Conservation (phyloP, 2,113 vertebrate genomes). For the Ailurus styani region DNA sequence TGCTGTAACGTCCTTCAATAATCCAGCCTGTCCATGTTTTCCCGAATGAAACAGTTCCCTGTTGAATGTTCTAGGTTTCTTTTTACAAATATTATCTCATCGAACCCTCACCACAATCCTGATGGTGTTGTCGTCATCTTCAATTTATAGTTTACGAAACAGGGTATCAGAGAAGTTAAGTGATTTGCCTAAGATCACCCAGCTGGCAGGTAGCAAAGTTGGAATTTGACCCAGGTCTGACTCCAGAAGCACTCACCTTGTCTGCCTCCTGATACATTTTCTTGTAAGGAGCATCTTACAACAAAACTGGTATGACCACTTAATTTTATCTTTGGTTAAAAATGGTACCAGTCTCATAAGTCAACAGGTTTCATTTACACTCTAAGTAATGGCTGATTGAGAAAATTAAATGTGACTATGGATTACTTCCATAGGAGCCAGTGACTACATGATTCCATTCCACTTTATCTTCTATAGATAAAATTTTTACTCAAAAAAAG, state of each 20-base stretch:
- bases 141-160: neutral
- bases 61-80: neutral
- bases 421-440: neutral
- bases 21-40: neutral
- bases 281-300: neutral
- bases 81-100: neutral
- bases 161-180: neutral
- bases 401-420: conserved; percentile 9
- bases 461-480: neutral
- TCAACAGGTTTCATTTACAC: neutral
- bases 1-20: neutral
- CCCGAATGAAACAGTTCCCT: neutral
- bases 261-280: neutral
- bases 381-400: neutral
- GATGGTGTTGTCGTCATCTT: neutral
- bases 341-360: neutral
- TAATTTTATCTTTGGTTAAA: conserved; percentile 23
- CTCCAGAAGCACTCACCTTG: neutral
- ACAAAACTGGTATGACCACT: neutral
- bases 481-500: neutral
- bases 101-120: neutral
- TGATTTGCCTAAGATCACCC: neutral
- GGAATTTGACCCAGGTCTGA: neutral
- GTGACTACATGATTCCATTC: neutral
- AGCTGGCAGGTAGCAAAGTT: neutral